Conservation (phyloP, 2,797 vertebrate species). For the Bufotes viridis region DNA sequence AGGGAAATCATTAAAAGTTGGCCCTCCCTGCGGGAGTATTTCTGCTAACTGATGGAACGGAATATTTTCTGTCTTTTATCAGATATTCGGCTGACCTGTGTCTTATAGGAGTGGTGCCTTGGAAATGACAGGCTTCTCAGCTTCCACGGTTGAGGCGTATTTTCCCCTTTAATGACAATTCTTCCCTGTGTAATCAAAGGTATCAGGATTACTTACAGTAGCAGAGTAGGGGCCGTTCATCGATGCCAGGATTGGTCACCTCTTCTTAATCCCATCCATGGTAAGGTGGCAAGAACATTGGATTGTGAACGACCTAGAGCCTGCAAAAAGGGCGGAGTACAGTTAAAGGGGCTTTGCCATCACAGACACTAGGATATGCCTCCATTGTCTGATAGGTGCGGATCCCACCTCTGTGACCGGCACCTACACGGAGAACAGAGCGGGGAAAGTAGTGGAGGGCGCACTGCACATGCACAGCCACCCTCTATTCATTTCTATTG, state of each 20-base stretch:
- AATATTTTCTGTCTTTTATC: conserved; percentile 43
- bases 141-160: neutral
- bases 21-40: conserved; percentile 25
- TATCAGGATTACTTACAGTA: neutral
- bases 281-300: neutral
- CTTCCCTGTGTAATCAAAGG: neutral
- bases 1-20: conserved; percentile 61
- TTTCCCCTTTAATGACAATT: neutral
- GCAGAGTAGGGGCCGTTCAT: neutral
- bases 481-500: no score
- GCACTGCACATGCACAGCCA: no score
- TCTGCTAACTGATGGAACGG: conserved; percentile 39
- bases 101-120: neutral
- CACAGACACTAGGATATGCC: no score
- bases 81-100: neutral
- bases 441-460: no score
- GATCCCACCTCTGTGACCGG: no score
- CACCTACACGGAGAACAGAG: no score
- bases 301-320: neutral
- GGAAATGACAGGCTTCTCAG: neutral
- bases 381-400: no score
- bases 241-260: neutral
- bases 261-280: neutral
- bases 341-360: no score
- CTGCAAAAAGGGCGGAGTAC: neutral